Evolutionary conservation across 2,888 invertebrate genomes (phyloP).

Genomic region (Aelia acuminata): DNA sequence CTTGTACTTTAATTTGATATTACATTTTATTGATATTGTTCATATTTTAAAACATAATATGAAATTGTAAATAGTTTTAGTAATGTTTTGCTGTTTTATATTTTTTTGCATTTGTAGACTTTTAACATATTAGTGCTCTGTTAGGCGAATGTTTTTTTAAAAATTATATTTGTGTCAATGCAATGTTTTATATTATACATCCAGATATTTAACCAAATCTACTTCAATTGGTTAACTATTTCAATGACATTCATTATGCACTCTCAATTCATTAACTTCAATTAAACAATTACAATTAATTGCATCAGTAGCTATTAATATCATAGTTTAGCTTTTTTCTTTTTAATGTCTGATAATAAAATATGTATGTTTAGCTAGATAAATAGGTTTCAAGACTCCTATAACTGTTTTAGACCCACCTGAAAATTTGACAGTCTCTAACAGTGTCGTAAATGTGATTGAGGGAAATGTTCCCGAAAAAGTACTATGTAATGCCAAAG

Average conservation of each 20-base stretch:
- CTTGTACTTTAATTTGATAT: too few species aligned
- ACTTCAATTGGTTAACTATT: not conserved
- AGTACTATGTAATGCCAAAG: constrained; percentile 75
- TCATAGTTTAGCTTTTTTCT: not conserved
- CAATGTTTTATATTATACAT: not conserved
- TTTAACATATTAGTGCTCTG: not conserved
- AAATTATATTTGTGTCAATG: not conserved
- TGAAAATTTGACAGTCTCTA: constrained; percentile 85
- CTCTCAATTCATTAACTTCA: not conserved
- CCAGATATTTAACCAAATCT: not conserved
- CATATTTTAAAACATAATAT: not conserved
- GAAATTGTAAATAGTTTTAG: not conserved
- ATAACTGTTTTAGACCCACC: constrained; percentile 77
- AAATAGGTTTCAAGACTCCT: constrained; percentile 50
- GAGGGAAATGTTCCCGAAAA: constrained; percentile 74
- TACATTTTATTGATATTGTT: not conserved
- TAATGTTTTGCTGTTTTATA: not conserved
- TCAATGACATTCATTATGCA: not conserved
- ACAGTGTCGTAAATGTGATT: constrained; percentile 72
- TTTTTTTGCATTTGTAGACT: not conserved
- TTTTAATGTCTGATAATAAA: not conserved
- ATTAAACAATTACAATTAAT: not conserved
- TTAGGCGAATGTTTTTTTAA: not conserved
- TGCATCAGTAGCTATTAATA: not conserved
- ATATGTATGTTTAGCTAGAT: constrained; percentile 20